Base-by-base conservation (phyloP, 2,113 vertebrate species). In the Psammodynastes pulverulentus region DNA sequence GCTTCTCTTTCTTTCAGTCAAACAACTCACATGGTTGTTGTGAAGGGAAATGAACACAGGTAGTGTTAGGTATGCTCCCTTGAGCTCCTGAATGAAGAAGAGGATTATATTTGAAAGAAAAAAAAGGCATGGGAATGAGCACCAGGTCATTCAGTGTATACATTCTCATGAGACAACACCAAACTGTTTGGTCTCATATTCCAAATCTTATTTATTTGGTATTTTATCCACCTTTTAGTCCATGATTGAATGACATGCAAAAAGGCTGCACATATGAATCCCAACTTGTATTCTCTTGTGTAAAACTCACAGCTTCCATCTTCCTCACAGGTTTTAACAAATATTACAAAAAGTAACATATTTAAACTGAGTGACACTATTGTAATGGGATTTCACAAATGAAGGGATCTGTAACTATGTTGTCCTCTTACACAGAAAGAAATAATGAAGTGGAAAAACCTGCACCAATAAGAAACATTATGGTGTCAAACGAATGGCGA, bases 311-410 rank as follows among this genome's bases (percentile, higher is more conserved):
- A 45, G 34, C 19, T 19, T 34, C 43, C 34, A 24, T 51, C 8
- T 52, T 52, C 48, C 3, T 5, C 34, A 9, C 48, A 39, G 39
- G 21, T 21, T 88, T 39, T 87, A 92, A 79, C 52, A 24, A 9
- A 94, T 89, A 93, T 93, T 85, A 92, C 90, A 87, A 62, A 94
- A 48, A 93, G 49, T 90, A 95, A 92, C 93, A 90, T 93, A 89
- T 93, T 95, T 94, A 56, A 94, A 67, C 56, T 93, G 84, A 91
- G 51, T 94, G 92, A 90, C 24, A 91, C 56, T 54, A 48, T 46
- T 86, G 46, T 85, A 89, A 12, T 0, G 1, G 26, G 2, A 0
- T 21, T 5, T 94, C 87, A 91, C 94, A 95, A 94, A 94, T 94
- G 92, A 93, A 94, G n/a, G 87, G 88, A 17, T 23, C 93, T 91